Percentiles rank a stretch among this genome's conserved stretches.
These are phyloP conservation scores for Phania funesta DNA, from an alignment of 2,888 invertebrate species.

Conservation along the genomic window DNA sequence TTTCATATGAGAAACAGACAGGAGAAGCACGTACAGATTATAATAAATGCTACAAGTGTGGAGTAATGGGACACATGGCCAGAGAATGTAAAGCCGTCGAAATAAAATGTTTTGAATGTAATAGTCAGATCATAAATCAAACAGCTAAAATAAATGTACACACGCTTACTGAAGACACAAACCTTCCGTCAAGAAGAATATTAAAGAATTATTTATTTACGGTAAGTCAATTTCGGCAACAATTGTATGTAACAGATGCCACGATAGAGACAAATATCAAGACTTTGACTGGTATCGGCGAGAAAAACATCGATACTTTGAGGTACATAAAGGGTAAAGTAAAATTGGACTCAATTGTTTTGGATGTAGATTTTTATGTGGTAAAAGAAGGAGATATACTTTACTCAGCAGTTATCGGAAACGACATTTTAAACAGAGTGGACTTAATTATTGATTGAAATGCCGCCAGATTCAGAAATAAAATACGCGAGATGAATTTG, in stretches of 20 bases:
- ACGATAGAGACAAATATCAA: conserved; percentile 20
- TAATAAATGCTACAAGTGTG: no score
- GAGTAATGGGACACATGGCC: no score
- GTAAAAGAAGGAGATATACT: not conserved
- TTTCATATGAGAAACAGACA: no score
- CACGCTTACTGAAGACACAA: not conserved
- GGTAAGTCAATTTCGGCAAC: conserved; percentile 3
- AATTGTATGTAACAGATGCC: conserved; percentile 24
- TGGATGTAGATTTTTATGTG: not conserved
- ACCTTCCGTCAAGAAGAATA: not conserved
- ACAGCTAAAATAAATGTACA: not conserved
- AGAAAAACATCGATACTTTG: conserved; percentile 27
- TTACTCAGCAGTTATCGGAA: not conserved
- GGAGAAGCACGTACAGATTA: no score
- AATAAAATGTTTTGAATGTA: not conserved
- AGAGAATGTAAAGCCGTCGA: no score
- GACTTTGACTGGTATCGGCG: not conserved
- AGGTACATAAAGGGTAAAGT: not conserved
- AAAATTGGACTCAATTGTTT: not conserved
- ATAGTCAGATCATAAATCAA: not conserved
- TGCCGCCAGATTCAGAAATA: not conserved
- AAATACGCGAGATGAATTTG: not conserved
- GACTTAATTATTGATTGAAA: not conserved
- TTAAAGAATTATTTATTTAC: conserved; percentile 8
- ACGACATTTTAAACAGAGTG: not conserved